phyloP scores from a whole-genome alignment of 2,888 invertebrate species.

The Aethes cnicana region DNA sequence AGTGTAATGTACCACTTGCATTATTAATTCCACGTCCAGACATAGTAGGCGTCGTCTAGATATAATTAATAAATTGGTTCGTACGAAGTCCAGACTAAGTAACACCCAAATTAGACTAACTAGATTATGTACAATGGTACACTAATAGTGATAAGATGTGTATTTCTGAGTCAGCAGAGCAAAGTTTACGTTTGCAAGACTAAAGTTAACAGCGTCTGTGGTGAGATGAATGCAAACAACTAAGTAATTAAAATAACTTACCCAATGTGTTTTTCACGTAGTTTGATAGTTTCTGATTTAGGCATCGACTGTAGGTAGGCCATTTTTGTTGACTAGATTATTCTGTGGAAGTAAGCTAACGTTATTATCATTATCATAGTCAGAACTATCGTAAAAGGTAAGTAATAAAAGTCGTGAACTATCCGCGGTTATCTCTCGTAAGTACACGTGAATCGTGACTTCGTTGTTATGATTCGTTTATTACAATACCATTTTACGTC shows the following conservation, averaged over 20 bases:
- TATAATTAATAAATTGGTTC: constrained; percentile 13
- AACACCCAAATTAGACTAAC: constrained; percentile 6
- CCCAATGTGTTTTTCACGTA: constrained; percentile 92
- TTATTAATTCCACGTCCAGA: background rate
- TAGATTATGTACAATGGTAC: constrained; percentile 6
- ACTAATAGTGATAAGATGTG: background rate
- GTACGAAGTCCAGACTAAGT: constrained; percentile 17
- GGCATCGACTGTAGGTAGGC: constrained; percentile 86
- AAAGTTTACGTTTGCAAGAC: too few species aligned
- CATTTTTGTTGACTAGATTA: constrained; percentile 58
- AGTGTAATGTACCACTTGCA: too few species aligned
- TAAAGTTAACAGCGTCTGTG: too few species aligned
- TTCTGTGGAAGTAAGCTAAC: constrained; percentile 43
- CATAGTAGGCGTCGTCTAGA: background rate
- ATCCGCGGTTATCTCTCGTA: background rate
- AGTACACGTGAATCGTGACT: constrained; percentile 9
- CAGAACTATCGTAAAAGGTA: background rate
- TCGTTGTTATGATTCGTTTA: constrained; percentile 5
- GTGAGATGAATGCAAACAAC: too few species aligned
- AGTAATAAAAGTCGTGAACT: background rate
- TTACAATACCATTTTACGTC: background rate
- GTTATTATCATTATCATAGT: background rate
- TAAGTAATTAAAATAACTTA: constrained; percentile 69
- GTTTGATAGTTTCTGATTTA: constrained; percentile 90
- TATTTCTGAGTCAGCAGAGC: constrained; percentile 3